Percentiles rank a stretch among this genome's conserved stretches.
phyloP scores from a whole-genome alignment of 2,888 invertebrate genomes.

The Cephus rjabovi region DNA sequence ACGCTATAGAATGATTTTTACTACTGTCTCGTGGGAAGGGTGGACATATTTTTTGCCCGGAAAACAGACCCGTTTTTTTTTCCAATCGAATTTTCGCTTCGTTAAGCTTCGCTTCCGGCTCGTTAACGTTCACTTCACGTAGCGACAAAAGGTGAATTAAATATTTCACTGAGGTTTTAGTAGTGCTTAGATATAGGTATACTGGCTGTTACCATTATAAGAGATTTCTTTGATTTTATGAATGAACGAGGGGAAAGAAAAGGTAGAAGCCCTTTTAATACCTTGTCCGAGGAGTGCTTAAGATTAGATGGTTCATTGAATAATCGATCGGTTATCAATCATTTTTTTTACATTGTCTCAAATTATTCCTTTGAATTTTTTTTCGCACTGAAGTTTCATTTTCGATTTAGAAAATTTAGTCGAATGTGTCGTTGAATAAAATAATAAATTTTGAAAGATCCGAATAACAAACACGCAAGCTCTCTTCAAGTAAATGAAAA shows the following conservation, averaged over 20 bases:
- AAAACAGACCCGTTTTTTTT: background rate
- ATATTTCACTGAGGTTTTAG: background rate
- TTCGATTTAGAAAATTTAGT: background rate
- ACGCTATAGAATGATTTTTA: background rate
- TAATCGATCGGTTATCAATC: background rate
- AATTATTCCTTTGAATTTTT: background rate
- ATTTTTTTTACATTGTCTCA: background rate
- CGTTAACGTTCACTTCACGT: background rate
- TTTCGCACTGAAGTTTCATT: background rate
- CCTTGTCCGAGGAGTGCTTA: background rate
- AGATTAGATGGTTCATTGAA: background rate
- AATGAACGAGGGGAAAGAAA: background rate
- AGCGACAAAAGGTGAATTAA: background rate
- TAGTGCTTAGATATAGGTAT: background rate
- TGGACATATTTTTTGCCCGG: background rate
- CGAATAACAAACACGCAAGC: too few relatives aligned
- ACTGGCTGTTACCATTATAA: background rate
- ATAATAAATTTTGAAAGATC: too few relatives aligned
- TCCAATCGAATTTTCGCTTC: background rate
- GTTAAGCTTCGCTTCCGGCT: background rate
- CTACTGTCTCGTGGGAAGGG: background rate
- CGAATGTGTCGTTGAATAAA: too few relatives aligned
- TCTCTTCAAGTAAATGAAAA: too few relatives aligned
- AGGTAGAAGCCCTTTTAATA: background rate
- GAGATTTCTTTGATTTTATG: background rate